phyloP scores from a whole-genome alignment of 1,140 invertebrate species.

The Hyposmocoma kahamanoa region DNA sequence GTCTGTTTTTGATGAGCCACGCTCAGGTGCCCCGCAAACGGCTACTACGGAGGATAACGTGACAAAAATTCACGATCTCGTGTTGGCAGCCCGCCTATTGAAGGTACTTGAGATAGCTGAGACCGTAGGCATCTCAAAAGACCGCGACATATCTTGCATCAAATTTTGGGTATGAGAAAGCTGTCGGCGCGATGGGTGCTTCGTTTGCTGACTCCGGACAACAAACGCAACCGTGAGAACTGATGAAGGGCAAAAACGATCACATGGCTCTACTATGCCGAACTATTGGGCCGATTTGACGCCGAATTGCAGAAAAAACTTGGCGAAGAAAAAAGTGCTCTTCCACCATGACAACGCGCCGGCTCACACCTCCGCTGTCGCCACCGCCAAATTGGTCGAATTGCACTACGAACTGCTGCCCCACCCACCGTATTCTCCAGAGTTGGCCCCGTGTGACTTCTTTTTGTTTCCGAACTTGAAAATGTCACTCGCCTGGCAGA shows the following conservation, averaged over 20 bases:
- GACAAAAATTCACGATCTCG: slow-evolving; percentile 23
- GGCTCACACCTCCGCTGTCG: slow-evolving; percentile 28
- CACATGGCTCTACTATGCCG: background rate
- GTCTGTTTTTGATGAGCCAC: background rate
- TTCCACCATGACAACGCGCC: slow-evolving; percentile 46
- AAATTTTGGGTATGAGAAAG: slow-evolving; percentile 23
- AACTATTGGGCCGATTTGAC: slow-evolving; percentile 5
- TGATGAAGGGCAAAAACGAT: slow-evolving; percentile 3
- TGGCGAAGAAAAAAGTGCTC: slow-evolving; percentile 39
- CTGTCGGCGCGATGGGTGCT: slow-evolving; percentile 28
- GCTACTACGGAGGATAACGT: background rate
- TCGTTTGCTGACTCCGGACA: slow-evolving; percentile 27
- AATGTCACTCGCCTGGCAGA: slow-evolving; percentile 9
- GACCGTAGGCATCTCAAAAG: slow-evolving; percentile 1
- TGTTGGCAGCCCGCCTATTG: slow-evolving; percentile 30
- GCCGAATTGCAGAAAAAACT: slow-evolving; percentile 21
- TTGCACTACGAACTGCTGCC: slow-evolving; percentile 37
- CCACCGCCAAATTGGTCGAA: slow-evolving; percentile 40
- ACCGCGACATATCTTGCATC: slow-evolving; percentile 15
- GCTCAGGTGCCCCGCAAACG: background rate
- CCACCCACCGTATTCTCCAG: slow-evolving; percentile 10
- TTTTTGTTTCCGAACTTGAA: slow-evolving; percentile 8
- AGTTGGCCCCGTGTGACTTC: slow-evolving; percentile 20
- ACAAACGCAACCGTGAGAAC: slow-evolving; percentile 10
- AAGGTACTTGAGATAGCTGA: slow-evolving; percentile 12